These are phyloP conservation scores for Leucoraja erinaceus DNA, from an alignment of 2,113 vertebrate species.

Conservation along the genomic window DNA sequence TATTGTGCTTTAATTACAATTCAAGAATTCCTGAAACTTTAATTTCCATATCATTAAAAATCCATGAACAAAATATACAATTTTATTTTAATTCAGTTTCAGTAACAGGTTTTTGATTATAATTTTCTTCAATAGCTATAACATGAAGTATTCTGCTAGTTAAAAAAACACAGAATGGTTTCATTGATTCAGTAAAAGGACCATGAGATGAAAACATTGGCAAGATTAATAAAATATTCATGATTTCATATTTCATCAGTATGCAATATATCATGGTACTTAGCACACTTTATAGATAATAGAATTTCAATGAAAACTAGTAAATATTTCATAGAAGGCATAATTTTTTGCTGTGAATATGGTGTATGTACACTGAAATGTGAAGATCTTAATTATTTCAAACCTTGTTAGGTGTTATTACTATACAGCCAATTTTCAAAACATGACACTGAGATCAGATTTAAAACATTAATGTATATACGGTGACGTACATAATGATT, in stretches of 20 bases:
- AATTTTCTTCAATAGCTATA: not conserved
- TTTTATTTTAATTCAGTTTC: not conserved
- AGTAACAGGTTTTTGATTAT: not conserved
- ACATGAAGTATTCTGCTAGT: not conserved
- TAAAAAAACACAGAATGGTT: not conserved
- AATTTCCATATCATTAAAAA: not conserved
- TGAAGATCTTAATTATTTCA: slow-evolving; percentile 1
- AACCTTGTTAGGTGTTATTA: not conserved
- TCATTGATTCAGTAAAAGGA: slow-evolving; percentile 10
- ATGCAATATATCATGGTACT: not conserved
- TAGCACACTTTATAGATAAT: not conserved
- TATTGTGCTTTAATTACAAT: not conserved
- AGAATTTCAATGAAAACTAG: slow-evolving; percentile 23
- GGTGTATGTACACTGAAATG: not conserved
- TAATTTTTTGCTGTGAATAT: not conserved
- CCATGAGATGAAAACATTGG: not conserved
- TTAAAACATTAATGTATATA: not conserved
- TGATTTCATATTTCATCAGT: slow-evolving; percentile 35
- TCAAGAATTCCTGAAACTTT: not conserved
- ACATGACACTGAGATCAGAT: not conserved
- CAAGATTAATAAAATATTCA: slow-evolving; percentile 28
- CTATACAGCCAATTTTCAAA: not conserved
- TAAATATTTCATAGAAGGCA: not conserved
- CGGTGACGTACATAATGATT: not conserved
- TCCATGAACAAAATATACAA: not conserved